Evolutionary conservation across 2,113 vertebrate species (phyloP).

Genomic region (Myotis brandtii): DNA sequence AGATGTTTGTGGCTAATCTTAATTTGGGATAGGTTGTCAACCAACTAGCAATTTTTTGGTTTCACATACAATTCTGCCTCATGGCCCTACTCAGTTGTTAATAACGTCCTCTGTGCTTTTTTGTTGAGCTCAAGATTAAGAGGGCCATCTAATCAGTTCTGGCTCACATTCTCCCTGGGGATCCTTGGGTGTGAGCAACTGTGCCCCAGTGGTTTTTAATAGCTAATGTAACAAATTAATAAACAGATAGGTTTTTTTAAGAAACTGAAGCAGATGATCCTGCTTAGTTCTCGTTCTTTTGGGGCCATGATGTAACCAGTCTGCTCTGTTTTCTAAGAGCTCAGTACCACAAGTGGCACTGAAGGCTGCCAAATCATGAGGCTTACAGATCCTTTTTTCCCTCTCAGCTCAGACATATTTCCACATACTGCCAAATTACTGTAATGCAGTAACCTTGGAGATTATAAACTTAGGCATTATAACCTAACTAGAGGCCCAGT

Average conservation of each 20-base stretch:
- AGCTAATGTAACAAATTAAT: not conserved
- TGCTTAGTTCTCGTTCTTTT: not conserved
- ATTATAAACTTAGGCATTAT: not conserved
- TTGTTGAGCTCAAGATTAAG: conserved; percentile 7
- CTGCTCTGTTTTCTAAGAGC: not conserved
- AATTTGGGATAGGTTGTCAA: not conserved
- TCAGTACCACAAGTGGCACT: not conserved
- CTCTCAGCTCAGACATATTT: not conserved
- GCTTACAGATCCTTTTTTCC: not conserved
- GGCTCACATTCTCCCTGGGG: not conserved
- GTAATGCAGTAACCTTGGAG: not conserved
- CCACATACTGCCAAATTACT: not conserved
- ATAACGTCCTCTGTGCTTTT: not conserved
- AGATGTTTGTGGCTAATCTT: not conserved
- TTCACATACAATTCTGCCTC: not conserved
- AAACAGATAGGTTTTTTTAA: not conserved
- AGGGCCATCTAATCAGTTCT: not conserved
- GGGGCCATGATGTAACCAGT: not conserved
- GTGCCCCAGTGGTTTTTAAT: not conserved
- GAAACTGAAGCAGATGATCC: not conserved
- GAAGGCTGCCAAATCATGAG: not conserved
- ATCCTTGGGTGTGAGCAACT: not conserved
- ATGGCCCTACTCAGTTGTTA: not conserved
- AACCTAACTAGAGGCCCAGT: too few relatives aligned
- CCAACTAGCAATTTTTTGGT: not conserved